Base-by-base conservation (phyloP, 2,888 invertebrate species). In the Athetis lepigone region DNA sequence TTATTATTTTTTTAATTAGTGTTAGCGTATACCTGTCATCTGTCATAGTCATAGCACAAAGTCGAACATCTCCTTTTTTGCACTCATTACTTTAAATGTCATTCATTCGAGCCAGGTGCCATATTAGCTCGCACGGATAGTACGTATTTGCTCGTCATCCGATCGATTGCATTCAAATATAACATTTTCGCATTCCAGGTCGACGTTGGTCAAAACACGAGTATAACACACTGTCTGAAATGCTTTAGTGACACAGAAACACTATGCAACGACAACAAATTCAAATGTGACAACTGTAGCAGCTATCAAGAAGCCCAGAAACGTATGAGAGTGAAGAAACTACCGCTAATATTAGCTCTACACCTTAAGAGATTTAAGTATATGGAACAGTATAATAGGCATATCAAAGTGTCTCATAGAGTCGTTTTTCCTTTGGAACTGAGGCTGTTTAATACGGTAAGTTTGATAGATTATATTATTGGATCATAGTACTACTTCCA, bases 221-320 rank as follows among this genome's bases (percentile, higher is more conserved):
- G 99, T 84, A 99, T 99, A 80, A 99, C 99, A 1, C 99, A 99
- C 93, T 99, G 99, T 93, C 96, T 99, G 78, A 96, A 98, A 83
- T 99, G 99, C 93, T 99, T 99, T 94, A 99, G 99, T 88, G 99
- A 99, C 93, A 99, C 99, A 65, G 99, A 99, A 92, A 99, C 99
- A 1, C 96, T 99, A 45, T 99, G 99, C 95, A 98, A 98, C 85
- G 99, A 99, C 93, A 99, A 99, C 96, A 99, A 99, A 95, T 99
- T 99, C 91, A 99, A 99, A 95, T 99, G 99, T 94, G 99, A 99
- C 95, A 98, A 99, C 87, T 99, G 99, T 91, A 98, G 98, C 95
- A 99, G 99, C 94, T 99, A 99, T 94, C 99, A 99, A 93, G 99
- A 99, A 95, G 99, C 99, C 45, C 99, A 99, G 96, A 98, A 98